These are phyloP conservation scores for Trissolcus brochymenae DNA, from an alignment of 2,888 invertebrate species.

Conservation along the genomic window DNA sequence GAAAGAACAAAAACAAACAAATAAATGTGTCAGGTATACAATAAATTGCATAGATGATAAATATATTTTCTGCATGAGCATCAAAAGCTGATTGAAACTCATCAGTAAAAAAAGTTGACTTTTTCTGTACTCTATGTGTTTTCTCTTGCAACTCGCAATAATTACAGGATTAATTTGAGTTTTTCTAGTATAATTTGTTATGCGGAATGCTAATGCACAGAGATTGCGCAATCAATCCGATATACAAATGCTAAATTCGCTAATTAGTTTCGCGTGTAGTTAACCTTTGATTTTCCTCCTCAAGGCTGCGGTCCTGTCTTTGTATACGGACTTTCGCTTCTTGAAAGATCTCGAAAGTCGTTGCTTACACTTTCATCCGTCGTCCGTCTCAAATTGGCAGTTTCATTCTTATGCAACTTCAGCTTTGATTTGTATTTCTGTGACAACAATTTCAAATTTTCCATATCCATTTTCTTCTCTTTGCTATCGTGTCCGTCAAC, in stretches of 20 bases:
- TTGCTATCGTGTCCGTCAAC: too few relatives aligned
- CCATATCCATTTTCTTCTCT: too few relatives aligned
- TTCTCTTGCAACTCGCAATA: conserved; percentile 5
- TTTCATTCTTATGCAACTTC: conserved; percentile 22
- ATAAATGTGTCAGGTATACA: too few relatives aligned
- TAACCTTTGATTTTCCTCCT: conserved; percentile 42
- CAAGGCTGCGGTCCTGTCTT: conserved; percentile 44
- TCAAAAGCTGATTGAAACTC: neutral
- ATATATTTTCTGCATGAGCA: neutral
- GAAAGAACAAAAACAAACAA: too few relatives aligned
- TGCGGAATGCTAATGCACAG: conserved; percentile 7
- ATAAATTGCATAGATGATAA: neutral
- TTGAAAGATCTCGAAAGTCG: conserved; percentile 55
- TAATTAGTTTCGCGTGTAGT: conserved; percentile 27
- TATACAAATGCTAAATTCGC: conserved; percentile 22
- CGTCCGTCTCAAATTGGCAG: conserved; percentile 29
- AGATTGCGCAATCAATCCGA: conserved; percentile 7
- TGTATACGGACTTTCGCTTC: conserved; percentile 52
- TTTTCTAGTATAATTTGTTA: neutral
- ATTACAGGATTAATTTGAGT: conserved; percentile 1
- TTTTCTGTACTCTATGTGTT: neutral
- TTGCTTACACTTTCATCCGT: conserved; percentile 29
- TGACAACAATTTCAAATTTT: conserved; percentile 2
- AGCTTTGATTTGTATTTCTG: conserved; percentile 11
- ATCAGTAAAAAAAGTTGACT: neutral